Evolutionary conservation across 2,113 vertebrate species (phyloP), one percentile per base, ranked within the genome.

Genomic region (Gadus chalcogrammus): DNA sequence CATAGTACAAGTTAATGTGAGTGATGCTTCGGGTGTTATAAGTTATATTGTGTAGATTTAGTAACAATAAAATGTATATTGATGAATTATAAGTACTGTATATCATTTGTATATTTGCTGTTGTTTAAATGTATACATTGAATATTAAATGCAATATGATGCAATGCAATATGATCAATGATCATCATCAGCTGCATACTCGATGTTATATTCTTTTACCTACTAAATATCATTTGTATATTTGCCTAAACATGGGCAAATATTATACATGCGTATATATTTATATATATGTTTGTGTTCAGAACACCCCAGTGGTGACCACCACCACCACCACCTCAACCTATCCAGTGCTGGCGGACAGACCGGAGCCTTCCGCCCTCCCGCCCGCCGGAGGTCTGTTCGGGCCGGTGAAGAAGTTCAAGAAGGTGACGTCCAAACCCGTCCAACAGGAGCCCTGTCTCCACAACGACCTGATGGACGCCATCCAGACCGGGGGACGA

Each of bases 391-490:
- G 42, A 48, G 42, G 42, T 9, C 78, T 95, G 72, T 99, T 98
- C 8, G 97, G 97, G 42, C 94, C 95, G 9, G 92, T 96, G 78
- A 94, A 94, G 76, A 98, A 93, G 81, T 96, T 98, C 85, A 94
- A 86, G 60, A 94, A 96, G 1, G 84, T 99, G 1, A 31, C 93
- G 69, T 91, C 89, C 75, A 95, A 86, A 82, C 92, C 94, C 1
- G 52, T 92, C 64, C 93, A 94, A 13, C 94, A 94, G 83, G 95
- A 98, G 12, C 91, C 87, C 0, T 94, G 92, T 2, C 81, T 97
- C 62, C 97, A 99, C 85, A 93, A 91, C 61, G 91, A 89, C 27
- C 90, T 98, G 48, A 99, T 99, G 97, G 94, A 94, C 77, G 94
- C 96, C 35, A 98, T 99, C 87, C 96, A 97, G 78, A 89, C 91